These are phyloP conservation scores for Auanema sp. DNA, from an alignment of 2,888 invertebrate genomes.

Conservation along the genomic window DNA sequence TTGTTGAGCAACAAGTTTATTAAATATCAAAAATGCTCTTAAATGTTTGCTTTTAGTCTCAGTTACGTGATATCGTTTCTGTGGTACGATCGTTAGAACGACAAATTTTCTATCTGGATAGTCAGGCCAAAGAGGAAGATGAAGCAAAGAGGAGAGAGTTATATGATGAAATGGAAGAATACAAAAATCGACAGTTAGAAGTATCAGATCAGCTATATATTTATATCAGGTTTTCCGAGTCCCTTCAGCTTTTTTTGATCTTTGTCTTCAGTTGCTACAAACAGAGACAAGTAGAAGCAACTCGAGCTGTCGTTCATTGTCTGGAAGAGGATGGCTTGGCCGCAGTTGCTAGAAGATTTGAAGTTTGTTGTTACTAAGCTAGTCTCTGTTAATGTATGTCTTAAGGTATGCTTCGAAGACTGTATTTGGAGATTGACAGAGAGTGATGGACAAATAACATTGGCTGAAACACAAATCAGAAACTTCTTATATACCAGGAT, in stretches of 20 bases:
- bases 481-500: constrained; percentile 96
- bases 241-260: background rate
- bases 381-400: constrained; percentile 48
- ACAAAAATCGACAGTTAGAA: constrained; percentile 74
- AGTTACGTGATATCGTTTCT: constrained; percentile 72
- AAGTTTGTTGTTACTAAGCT: constrained; percentile 64
- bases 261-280: constrained; percentile 63
- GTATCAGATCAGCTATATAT: constrained; percentile 91
- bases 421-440: constrained; percentile 97
- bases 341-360: constrained; percentile 71
- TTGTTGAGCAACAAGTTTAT: constrained; percentile 28
- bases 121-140: constrained; percentile 69
- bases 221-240: constrained; percentile 74
- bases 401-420: constrained; percentile 87
- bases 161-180: constrained; percentile 56
- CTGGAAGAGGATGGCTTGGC: constrained; percentile 31
- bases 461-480: constrained; percentile 89
- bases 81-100: constrained; percentile 80
- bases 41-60: constrained; percentile 35
- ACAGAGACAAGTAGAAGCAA: constrained; percentile 65
- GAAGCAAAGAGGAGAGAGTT: constrained; percentile 58
- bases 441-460: constrained; percentile 93
- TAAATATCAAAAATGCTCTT: too few species aligned
- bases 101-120: constrained; percentile 60
- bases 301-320: constrained; percentile 15